A percentile compares a stretch with the other conserved stretches of the same genome.
Conservation (phyloP, 35 echinoderm and acorn worm genomes). For the Diadema setosum region DNA sequence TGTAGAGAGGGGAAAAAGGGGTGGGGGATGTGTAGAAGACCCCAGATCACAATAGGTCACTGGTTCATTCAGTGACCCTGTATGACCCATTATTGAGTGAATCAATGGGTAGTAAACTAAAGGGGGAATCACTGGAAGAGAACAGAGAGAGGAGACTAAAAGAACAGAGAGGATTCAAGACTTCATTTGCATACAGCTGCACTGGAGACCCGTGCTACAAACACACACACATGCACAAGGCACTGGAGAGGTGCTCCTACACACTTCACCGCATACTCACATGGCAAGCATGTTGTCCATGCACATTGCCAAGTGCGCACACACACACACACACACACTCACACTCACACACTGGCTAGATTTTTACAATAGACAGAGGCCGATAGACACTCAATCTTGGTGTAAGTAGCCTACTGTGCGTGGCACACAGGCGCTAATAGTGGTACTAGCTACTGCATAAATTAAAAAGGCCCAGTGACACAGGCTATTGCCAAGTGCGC, state of each 20-base stretch:
- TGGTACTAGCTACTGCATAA: slow-evolving; percentile 7
- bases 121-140: too few species aligned
- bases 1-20: too few species aligned
- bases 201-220: background rate
- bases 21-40: too few species aligned
- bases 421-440: background rate
- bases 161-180: background rate
- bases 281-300: too few species aligned
- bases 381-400: background rate
- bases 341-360: background rate
- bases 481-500: background rate
- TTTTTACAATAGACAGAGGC: background rate
- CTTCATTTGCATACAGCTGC: slow-evolving; percentile 28
- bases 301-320: background rate
- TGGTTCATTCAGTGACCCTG: background rate
- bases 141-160: background rate
- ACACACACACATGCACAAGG: background rate
- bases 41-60: too few species aligned
- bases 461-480: background rate
- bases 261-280: background rate
- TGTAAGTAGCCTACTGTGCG: background rate
- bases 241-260: background rate
- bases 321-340: background rate
- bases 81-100: background rate
- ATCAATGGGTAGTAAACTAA: background rate